A percentile compares a stretch with the other conserved stretches of the same genome.
phyloP scores from a whole-genome alignment of 2,113 vertebrate species.

The Xiphophorus hellerii region DNA sequence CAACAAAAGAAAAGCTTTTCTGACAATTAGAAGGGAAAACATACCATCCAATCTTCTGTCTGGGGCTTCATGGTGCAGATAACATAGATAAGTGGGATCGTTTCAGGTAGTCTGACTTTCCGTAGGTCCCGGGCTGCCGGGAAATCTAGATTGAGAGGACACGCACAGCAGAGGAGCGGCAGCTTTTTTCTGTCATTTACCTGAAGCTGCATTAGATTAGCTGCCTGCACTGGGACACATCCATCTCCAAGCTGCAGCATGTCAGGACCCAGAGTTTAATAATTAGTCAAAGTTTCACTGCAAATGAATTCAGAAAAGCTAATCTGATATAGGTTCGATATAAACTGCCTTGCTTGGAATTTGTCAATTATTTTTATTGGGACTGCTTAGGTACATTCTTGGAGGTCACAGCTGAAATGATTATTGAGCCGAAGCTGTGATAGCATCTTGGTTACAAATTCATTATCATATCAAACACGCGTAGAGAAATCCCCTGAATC shows the following conservation, averaged over 20 bases:
- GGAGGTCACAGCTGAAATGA: slow-evolving; percentile 42
- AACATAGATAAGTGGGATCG: slow-evolving; percentile 49
- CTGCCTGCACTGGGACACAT: not conserved
- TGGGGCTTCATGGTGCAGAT: slow-evolving; percentile 32
- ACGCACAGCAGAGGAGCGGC: not conserved
- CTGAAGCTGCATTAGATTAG: slow-evolving; percentile 37
- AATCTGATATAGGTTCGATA: not conserved
- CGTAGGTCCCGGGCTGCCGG: slow-evolving; percentile 46
- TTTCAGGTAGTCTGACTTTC: slow-evolving; percentile 36
- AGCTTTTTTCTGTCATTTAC: not conserved
- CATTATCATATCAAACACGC: slow-evolving; percentile 22
- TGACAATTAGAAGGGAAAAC: slow-evolving; percentile 12
- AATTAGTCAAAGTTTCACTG: not conserved
- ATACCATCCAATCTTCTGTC: slow-evolving; percentile 16
- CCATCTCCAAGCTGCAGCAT: slow-evolving; percentile 1
- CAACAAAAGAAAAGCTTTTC: slow-evolving; percentile 9
- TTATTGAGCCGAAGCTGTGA: slow-evolving; percentile 21
- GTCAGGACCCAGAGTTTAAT: not conserved
- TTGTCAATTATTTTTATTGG: slow-evolving; percentile 5
- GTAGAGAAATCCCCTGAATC: slow-evolving; percentile 30
- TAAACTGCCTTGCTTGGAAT: not conserved
- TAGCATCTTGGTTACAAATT: slow-evolving; percentile 32
- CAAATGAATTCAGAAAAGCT: slow-evolving; percentile 13
- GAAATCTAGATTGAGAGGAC: slow-evolving; percentile 1
- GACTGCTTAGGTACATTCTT: not conserved